phyloP scores from a whole-genome alignment of 2,888 invertebrate species.

The Conops quadrifasciatus region DNA sequence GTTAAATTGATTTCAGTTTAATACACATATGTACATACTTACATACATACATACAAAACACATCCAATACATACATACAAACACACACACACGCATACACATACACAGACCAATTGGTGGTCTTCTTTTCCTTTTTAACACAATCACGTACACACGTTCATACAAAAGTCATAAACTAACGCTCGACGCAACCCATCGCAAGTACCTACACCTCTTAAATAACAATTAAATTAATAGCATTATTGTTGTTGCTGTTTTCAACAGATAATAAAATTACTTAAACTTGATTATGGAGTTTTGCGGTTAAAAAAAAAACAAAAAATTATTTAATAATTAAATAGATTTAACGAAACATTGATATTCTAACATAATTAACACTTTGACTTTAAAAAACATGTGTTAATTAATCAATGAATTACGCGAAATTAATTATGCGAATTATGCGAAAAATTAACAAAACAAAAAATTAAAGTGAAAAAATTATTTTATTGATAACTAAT shows the following conservation, averaged over 20 bases:
- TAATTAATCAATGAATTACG: not conserved
- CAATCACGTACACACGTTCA: conserved; percentile 36
- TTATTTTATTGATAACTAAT: too few species aligned
- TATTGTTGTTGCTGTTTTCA: too few species aligned
- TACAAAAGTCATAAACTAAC: conserved; percentile 24
- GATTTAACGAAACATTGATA: too few species aligned
- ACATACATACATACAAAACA: not conserved
- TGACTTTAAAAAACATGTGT: not conserved
- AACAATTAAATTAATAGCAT: not conserved
- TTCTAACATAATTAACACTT: too few species aligned
- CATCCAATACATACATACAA: conserved; percentile 2
- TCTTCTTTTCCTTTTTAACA: conserved; percentile 34
- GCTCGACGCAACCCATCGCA: too few species aligned
- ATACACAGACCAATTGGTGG: not conserved
- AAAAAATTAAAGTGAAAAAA: too few species aligned
- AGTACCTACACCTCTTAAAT: not conserved
- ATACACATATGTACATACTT: not conserved
- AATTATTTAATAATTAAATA: too few species aligned
- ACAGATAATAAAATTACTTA: too few species aligned
- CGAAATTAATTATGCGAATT: not conserved
- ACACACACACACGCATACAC: not conserved
- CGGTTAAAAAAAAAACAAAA: too few species aligned
- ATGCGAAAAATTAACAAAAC: too few species aligned
- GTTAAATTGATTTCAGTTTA: conserved; percentile 3
- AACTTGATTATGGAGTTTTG: too few species aligned